phyloP scores from a whole-genome alignment of 1,140 invertebrate species.

The Eriosoma lanigerum region DNA sequence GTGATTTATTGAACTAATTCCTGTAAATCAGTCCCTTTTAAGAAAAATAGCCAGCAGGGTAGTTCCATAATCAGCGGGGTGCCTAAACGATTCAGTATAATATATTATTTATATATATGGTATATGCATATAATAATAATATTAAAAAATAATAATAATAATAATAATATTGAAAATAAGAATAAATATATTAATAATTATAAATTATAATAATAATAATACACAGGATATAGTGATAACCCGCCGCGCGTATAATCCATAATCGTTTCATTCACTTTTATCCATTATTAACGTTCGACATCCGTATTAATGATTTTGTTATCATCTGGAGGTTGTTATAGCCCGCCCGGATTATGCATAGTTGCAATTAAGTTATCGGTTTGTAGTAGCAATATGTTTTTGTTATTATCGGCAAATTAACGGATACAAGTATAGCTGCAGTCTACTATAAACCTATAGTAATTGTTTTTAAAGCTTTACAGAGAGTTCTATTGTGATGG shows the following conservation, averaged over 20 bases:
- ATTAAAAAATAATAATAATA: too few relatives aligned
- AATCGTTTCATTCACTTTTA: constrained; percentile 35
- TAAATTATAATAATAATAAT: too few relatives aligned
- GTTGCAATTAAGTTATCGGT: constrained; percentile 23
- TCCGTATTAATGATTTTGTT: constrained; percentile 41
- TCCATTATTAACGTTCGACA: not conserved
- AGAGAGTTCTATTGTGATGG: constrained; percentile 19
- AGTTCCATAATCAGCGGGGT: not conserved
- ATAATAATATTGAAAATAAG: too few relatives aligned
- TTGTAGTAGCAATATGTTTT: not conserved
- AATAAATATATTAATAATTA: too few relatives aligned
- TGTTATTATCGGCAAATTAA: constrained; percentile 28
- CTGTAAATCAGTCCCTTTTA: not conserved
- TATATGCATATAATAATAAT: too few relatives aligned
- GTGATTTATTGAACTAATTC: constrained; percentile 15
- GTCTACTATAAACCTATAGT: not conserved
- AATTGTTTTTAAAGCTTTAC: not conserved
- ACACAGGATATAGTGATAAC: not conserved
- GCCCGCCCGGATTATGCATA: not conserved
- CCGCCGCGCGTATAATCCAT: not conserved
- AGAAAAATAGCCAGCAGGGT: constrained; percentile 1
- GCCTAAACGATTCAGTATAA: not conserved
- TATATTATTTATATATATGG: not conserved
- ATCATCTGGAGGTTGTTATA: constrained; percentile 7
- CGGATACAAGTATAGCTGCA: too few relatives aligned